These are phyloP conservation scores for Chelonoidis abingdonii DNA, from an alignment of 2,113 vertebrate genomes.

Conservation along the genomic window DNA sequence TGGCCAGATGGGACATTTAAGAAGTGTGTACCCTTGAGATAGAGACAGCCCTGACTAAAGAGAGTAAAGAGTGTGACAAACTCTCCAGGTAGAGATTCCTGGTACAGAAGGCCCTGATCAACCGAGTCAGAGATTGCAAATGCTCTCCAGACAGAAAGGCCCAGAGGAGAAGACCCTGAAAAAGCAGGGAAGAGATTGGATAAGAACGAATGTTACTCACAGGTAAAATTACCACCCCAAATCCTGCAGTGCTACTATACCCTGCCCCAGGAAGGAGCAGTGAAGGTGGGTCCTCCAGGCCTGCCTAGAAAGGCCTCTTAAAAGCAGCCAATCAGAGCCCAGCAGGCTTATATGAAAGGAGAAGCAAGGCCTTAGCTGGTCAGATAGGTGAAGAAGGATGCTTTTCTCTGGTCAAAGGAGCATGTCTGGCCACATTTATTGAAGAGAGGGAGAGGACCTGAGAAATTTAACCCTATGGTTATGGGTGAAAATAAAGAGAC, in stretches of 20 bases:
- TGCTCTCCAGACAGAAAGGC: neutral
- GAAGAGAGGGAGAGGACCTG: neutral
- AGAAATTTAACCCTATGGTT: neutral
- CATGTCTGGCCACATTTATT: neutral
- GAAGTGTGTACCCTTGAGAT: neutral
- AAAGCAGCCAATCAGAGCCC: neutral
- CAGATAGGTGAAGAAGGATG: no score
- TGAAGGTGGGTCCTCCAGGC: neutral
- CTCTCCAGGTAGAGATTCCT: neutral
- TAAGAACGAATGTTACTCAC: neutral
- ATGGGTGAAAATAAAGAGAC: neutral
- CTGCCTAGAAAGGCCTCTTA: neutral
- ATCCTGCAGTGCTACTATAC: neutral
- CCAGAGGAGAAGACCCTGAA: neutral
- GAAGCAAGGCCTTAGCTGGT: neutral
- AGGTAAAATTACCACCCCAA: neutral
- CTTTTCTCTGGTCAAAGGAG: neutral
- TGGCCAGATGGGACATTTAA: neutral
- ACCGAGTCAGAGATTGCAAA: no score
- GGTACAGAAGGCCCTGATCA: no score
- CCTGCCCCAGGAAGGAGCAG: neutral
- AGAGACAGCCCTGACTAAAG: neutral
- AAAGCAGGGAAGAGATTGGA: neutral
- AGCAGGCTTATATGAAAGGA: neutral
- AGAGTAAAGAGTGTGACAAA: neutral